Evolutionary conservation across 2,797 vertebrate species (phyloP).

Genomic region (Gambusia yucatana): DNA sequence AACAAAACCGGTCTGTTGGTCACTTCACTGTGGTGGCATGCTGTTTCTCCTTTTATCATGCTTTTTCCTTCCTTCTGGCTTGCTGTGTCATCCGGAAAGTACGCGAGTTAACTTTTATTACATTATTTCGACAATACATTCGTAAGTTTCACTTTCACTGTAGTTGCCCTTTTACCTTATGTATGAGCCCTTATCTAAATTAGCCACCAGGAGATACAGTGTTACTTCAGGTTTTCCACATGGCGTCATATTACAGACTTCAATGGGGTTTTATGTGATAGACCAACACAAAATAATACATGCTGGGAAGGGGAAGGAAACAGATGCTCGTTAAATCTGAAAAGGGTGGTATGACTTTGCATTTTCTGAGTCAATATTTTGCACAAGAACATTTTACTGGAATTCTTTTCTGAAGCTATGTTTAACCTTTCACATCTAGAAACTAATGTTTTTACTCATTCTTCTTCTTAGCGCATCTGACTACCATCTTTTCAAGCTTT

Average conservation of each 20-base stretch:
- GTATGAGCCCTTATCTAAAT: slow-evolving; percentile 28
- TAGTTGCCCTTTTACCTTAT: slow-evolving; percentile 30
- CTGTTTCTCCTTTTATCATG: neutral
- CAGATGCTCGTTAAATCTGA: neutral
- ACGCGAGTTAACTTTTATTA: slow-evolving; percentile 31
- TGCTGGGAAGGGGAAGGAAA: neutral
- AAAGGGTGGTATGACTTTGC: neutral
- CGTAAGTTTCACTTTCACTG: slow-evolving; percentile 24
- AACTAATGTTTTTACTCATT: neutral
- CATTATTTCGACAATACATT: slow-evolving; percentile 28
- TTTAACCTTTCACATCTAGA: neutral
- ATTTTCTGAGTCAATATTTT: neutral
- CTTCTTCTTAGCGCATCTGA: neutral
- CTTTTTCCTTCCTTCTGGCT: slow-evolving; percentile 11
- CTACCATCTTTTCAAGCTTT: neutral
- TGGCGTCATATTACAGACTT: neutral
- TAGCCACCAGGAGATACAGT: slow-evolving; percentile 1
- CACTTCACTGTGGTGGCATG: slow-evolving; percentile 11
- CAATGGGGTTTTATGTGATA: neutral
- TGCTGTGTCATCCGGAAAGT: slow-evolving; percentile 36
- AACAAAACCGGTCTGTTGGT: slow-evolving; percentile 11
- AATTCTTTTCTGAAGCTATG: neutral
- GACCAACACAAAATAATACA: neutral
- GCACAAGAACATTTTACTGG: neutral
- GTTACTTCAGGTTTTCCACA: neutral